Percentiles rank a stretch among this genome's conserved stretches.
phyloP scores from a whole-genome alignment of 2,888 invertebrate genomes.

The Lepidocyrtoides sp. region DNA sequence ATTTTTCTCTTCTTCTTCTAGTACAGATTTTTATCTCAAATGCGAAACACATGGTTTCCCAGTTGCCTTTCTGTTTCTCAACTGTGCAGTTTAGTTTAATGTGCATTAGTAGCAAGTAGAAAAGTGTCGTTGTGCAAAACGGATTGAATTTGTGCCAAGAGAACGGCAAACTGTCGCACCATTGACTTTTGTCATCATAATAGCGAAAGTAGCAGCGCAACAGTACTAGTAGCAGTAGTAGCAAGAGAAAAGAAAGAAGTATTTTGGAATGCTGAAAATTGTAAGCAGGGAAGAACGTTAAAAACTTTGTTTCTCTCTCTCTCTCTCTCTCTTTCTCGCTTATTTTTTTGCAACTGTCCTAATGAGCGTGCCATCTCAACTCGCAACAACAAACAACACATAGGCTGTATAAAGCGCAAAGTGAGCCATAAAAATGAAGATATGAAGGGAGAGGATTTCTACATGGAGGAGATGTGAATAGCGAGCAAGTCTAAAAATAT shows the following conservation, averaged over 20 bases:
- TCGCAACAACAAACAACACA: neutral
- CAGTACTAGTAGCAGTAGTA: neutral
- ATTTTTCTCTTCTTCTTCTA: constrained; percentile 2
- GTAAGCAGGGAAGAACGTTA: neutral
- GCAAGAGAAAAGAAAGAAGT: constrained; percentile 8
- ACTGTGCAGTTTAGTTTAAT: neutral
- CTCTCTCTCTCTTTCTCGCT: neutral
- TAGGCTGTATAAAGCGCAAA: neutral
- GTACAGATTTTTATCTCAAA: constrained; percentile 45
- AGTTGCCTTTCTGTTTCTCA: neutral
- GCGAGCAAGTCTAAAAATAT: constrained; percentile 22
- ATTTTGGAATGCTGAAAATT: constrained; percentile 2
- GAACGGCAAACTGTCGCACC: constrained; percentile 74
- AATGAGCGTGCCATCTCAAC: constrained; percentile 66
- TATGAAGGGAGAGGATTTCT: neutral
- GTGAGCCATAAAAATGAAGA: constrained; percentile 26
- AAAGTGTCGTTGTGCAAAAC: constrained; percentile 9
- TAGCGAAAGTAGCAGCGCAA: neutral
- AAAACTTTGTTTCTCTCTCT: constrained; percentile 41
- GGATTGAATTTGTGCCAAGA: constrained; percentile 70
- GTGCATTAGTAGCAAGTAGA: no score
- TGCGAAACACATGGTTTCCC: constrained; percentile 64
- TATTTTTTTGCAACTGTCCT: constrained; percentile 28
- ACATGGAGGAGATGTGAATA: neutral
- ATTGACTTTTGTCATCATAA: constrained; percentile 73